Conservation (phyloP, 2,113 vertebrate genomes). For the Charina bottae region DNA sequence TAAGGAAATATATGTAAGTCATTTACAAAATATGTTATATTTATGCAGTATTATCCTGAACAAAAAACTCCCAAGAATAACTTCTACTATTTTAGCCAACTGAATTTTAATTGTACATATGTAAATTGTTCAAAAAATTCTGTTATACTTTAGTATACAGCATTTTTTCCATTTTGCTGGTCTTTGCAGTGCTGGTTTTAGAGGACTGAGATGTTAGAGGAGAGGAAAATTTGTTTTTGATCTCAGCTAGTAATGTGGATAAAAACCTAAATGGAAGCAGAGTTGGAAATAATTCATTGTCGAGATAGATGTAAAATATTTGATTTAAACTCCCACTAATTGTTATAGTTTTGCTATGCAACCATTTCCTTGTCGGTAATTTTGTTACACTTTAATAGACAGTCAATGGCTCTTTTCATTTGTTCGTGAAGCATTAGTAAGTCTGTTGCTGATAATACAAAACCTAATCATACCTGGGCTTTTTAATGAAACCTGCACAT, state of each 20-base stretch:
- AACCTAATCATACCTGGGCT: constrained; percentile 35
- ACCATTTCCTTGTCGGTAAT: constrained; percentile 53
- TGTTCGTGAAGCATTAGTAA: constrained; percentile 47
- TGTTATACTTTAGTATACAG: constrained; percentile 47
- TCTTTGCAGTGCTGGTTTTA: constrained; percentile 35
- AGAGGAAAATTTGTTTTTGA: not conserved
- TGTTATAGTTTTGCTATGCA: constrained; percentile 44
- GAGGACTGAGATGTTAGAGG: constrained; percentile 22
- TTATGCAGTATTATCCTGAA: not conserved
- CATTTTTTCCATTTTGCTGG: constrained; percentile 53
- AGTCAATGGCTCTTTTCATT: constrained; percentile 49
- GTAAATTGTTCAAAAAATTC: constrained; percentile 16
- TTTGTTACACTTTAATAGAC: constrained; percentile 48
- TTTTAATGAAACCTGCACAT: constrained; percentile 30
- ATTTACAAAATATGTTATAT: too few relatives aligned
- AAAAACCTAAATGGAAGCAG: constrained; percentile 34
- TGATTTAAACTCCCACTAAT: constrained; percentile 52
- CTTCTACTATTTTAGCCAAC: constrained; percentile 7
- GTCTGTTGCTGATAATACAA: constrained; percentile 45
- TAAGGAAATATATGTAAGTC: not conserved
- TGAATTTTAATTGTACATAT: constrained; percentile 58
- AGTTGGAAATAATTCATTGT: constrained; percentile 38
- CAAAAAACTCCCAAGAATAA: not conserved
- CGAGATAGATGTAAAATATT: constrained; percentile 53
- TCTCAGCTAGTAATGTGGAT: constrained; percentile 38